Base-by-base conservation (phyloP, 23 tunicate species). In the Aplidium turbinatum region DNA sequence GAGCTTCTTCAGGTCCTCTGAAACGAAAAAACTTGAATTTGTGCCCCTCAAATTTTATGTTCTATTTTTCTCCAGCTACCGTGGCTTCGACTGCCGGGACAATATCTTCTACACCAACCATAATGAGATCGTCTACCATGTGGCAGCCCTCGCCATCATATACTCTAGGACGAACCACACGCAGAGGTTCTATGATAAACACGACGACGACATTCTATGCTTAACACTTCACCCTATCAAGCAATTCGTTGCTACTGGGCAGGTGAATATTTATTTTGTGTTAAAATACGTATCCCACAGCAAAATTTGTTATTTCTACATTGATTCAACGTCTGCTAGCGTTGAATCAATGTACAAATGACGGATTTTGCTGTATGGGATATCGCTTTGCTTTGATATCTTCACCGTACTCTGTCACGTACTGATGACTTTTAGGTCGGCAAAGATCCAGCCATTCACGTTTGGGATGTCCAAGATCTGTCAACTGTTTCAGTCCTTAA, bases 61-160 rank as follows among this genome's bases (percentile, higher is more conserved):
- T 25, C 20, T 70, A 2, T 47, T 23, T 68, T 73, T 75, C 28
- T 48, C 22, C 48, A 81, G 95, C 3, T 94, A 94, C 72, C 84
- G 99, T 4, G 90, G 99, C 23, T 82, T 89, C 74, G 99, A 94
- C 50, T 94, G 99, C 73, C 95, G 99, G 7, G 95, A 94, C 78
- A 94, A 94, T 58, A 32, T 87, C 32, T 86, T 86, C 73, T 94
- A 94, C 78, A 78, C 99, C 33, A 82, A 87, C 23, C 22, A 45
- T 26, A 90, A 80, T 28, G 95, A 94, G 29, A 70, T 87, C 16
- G 83, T 84, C 18, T 94, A 86, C 54, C 99, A 94, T 61, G 93
- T 87, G 23, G 99, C 99, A 21, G 99, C 99, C 0, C 63, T 94
- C 5, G 99, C 85, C 0, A 68, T 94, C 31, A 75, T 94, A 1